Evolutionary conservation across 2,888 invertebrate species (phyloP).

Genomic region (Mesoligia furuncula): DNA sequence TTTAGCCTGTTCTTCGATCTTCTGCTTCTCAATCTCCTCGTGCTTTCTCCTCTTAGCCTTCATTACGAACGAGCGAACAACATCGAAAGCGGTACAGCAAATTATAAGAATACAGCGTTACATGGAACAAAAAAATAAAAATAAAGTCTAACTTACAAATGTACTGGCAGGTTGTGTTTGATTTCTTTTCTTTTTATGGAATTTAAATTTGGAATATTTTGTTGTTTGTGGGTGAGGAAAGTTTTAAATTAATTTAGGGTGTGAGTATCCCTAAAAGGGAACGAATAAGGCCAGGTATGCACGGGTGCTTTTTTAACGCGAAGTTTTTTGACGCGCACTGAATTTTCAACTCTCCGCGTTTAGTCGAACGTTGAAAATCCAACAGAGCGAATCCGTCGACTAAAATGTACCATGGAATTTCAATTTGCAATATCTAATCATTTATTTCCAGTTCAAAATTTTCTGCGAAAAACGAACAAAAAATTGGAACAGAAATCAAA

Average conservation of each 20-base stretch:
- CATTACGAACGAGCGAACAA: conserved; percentile 84
- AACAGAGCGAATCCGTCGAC: neutral
- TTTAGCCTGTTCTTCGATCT: conserved; percentile 95
- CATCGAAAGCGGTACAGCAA: conserved; percentile 90
- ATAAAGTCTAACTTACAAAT: conserved; percentile 53
- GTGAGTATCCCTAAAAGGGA: too few species aligned
- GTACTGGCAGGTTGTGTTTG: conserved; percentile 32
- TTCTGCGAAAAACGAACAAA: neutral
- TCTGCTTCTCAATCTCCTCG: conserved; percentile 95
- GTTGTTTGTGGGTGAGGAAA: neutral
- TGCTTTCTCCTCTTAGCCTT: conserved; percentile 96
- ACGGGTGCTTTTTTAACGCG: too few species aligned
- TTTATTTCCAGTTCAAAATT: neutral
- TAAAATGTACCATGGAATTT: neutral
- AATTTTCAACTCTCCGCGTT: neutral
- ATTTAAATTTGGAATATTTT: conserved; percentile 8
- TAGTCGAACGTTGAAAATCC: neutral
- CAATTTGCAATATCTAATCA: neutral
- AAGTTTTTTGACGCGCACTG: neutral
- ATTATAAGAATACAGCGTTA: conserved; percentile 83
- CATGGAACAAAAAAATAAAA: conserved; percentile 86
- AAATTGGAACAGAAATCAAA: conserved; percentile 30
- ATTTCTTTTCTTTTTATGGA: conserved; percentile 22
- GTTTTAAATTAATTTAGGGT: too few species aligned
- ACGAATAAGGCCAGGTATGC: neutral